Evolutionary conservation across 2,888 invertebrate genomes (phyloP).

Genomic region (Eudemis profundana): DNA sequence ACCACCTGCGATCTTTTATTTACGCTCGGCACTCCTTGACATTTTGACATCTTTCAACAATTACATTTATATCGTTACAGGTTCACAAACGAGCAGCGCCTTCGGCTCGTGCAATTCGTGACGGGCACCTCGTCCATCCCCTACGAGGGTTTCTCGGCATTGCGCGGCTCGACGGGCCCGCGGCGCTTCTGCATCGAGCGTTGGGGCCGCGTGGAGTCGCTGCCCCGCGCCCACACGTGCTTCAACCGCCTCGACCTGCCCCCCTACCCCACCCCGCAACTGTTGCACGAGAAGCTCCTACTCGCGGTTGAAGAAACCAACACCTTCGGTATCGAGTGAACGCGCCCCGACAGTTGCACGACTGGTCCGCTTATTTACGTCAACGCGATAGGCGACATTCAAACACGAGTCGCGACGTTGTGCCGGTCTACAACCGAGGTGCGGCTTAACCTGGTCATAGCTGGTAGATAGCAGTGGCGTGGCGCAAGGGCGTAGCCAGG

Average conservation of each 20-base stretch:
- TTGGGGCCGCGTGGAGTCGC: constrained; percentile 97
- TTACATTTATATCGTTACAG: constrained; percentile 63
- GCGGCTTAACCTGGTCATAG: too few species aligned
- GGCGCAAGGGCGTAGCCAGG: too few species aligned
- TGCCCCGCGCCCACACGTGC: constrained; percentile 98
- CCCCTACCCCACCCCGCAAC: constrained; percentile 96
- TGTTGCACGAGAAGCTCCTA: constrained; percentile 95
- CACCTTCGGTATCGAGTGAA: constrained; percentile 97
- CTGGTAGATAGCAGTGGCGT: too few species aligned
- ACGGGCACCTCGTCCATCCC: constrained; percentile 99
- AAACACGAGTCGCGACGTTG: too few species aligned
- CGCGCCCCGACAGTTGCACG: constrained; percentile 41
- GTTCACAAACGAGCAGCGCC: constrained; percentile 97
- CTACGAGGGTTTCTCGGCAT: constrained; percentile 97
- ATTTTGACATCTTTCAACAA: too few species aligned
- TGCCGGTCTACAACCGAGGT: too few species aligned
- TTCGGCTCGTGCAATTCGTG: constrained; percentile 97
- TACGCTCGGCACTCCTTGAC: too few species aligned
- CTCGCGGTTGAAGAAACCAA: constrained; percentile 98
- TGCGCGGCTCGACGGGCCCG: constrained; percentile 97
- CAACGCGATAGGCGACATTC: not conserved
- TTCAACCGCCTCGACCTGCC: constrained; percentile 99
- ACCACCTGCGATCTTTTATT: too few species aligned
- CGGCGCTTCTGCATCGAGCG: constrained; percentile 98
- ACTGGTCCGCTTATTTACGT: too few species aligned